Evolutionary conservation across 30 jellyfish, hydroid and myxozoan species (phyloP), one percentile per base, ranked within the genome.

Genomic region (Turritopsis rubra): DNA sequence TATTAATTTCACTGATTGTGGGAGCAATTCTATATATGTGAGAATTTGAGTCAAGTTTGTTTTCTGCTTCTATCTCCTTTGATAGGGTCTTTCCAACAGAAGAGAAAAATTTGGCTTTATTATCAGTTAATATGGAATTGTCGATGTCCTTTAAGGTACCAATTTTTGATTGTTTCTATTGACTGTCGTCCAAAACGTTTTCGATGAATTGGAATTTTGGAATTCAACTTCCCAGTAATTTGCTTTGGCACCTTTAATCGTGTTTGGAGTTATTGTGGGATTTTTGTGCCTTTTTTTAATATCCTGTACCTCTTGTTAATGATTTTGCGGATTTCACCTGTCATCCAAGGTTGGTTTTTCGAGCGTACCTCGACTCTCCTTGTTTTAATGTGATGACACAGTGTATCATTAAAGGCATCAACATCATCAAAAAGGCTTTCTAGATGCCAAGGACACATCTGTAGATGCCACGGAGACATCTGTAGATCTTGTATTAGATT

Each of bases 11-110:
- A 86, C 7, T 30, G 13, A 78, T 25, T 68, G 88, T 78, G 25
- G 85, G 93, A 24, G 88, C 21, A 19, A 78, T 72, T 79, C 85
- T 79, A 83, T 78, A 85, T 27, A 85, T 78, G 73, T 85, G 74
- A 41, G 60, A 29, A 53, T 82, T 53, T 75, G 28, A 54, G 25
- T 77, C 70, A 53, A 17, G 82, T 28, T 86, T 81, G 16, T 74
- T 66, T 53, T 85, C 72, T 41, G 9, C 27, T 70, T 85, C 86
- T 29, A 65, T 74, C 65, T 76, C 71, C 70, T 53, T 54, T 81
- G 66, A 53, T 22, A 85, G 79, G 74, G 28, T 65, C 21, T 54
- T 74, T 83, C 77, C 79, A 29, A 85, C 76, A 23, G 68, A 75
- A 75, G 87, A 81, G 77, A 74, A 54, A 52, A 74, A 82, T 72